Conservation (phyloP, 2,113 vertebrate genomes). For the Nothocercus julius region DNA sequence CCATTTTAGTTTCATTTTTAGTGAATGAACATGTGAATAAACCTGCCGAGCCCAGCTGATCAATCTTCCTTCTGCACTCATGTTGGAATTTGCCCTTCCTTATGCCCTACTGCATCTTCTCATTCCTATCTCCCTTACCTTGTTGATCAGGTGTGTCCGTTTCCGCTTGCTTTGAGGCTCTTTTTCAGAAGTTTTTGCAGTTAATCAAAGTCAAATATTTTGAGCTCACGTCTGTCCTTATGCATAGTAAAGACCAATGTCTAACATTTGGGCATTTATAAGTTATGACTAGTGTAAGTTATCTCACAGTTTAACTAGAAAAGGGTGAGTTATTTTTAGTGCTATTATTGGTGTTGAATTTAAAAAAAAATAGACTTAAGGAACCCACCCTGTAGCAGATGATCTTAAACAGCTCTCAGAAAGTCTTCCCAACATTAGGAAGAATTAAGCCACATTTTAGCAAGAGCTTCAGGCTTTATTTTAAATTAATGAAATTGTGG, state of each 20-base stretch:
- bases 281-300: neutral
- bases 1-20: conserved; percentile 7
- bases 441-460: neutral
- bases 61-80: neutral
- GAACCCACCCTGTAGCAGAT: neutral
- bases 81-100: accelerated
- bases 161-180: neutral
- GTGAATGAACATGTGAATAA: neutral
- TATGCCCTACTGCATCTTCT: neutral
- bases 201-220: neutral
- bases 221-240: neutral
- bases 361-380: neutral
- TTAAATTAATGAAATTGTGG: neutral
- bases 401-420: neutral
- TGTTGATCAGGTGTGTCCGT: neutral
- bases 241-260: neutral
- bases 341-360: neutral
- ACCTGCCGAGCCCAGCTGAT: neutral
- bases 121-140: neutral
- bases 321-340: neutral
- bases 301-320: neutral
- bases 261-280: neutral
- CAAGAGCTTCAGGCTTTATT: neutral
- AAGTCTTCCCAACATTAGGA: neutral
- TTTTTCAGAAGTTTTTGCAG: neutral